A percentile compares a stretch with the other conserved stretches of the same genome.
Conservation (phyloP, 37 sponge, comb jelly and placozoan genomes). For the Hormiphora californensis region DNA sequence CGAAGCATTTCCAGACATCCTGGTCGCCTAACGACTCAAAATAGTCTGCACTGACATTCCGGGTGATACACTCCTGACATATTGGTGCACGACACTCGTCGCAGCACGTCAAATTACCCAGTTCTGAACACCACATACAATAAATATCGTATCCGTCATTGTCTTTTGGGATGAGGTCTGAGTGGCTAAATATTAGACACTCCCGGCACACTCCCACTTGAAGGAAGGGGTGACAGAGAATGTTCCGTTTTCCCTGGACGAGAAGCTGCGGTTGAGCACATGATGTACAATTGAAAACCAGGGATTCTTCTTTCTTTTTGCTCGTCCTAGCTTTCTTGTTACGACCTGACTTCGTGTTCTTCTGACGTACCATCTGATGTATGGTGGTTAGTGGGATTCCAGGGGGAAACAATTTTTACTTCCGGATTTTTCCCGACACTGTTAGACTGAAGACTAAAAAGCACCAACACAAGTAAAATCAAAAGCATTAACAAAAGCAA, state of each 20-base stretch:
- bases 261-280: slow-evolving; percentile 32
- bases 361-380: not conserved
- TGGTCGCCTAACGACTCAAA: not conserved
- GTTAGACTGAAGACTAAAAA: no score
- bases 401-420: no score
- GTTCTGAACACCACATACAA: slow-evolving; percentile 23
- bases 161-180: not conserved
- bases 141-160: slow-evolving; percentile 32
- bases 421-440: no score
- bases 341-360: not conserved
- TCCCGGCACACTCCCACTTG: slow-evolving; percentile 36
- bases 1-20: slow-evolving; percentile 39
- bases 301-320: not conserved
- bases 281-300: slow-evolving; percentile 35
- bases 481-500: no score
- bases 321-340: not conserved
- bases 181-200: slow-evolving; percentile 15
- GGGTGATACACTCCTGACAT: slow-evolving; percentile 30
- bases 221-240: slow-evolving; percentile 7
- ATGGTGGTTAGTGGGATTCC: no score
- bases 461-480: no score
- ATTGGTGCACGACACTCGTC: slow-evolving; percentile 7
- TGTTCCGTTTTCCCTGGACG: slow-evolving; percentile 43
- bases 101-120: slow-evolving; percentile 23
- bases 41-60: slow-evolving; percentile 14